Percentiles rank a stretch among this genome's conserved stretches.
These are phyloP conservation scores for Hesperophylax magnus DNA, from an alignment of 1,140 invertebrate species.

Conservation along the genomic window DNA sequence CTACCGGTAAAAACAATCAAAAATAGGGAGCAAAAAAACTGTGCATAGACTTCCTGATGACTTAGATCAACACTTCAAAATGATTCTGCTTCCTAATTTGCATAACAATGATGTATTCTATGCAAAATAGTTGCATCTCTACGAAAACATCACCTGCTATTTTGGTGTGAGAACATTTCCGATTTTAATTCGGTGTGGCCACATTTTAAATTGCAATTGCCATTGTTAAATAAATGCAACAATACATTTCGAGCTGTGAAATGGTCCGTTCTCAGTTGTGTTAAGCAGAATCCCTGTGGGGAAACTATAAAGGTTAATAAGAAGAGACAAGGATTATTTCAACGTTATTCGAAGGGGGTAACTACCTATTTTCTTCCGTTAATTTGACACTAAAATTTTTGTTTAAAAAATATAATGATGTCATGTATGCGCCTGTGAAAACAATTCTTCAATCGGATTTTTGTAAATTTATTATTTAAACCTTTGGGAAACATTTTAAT, in stretches of 20 bases:
- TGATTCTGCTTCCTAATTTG: background rate
- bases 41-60: no score
- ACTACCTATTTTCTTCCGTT: no score
- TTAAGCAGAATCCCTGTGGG: background rate
- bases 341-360: no score
- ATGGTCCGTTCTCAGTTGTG: background rate
- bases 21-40: no score
- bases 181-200: conserved; percentile 32
- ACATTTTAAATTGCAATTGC: conserved; percentile 33
- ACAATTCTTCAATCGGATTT: no score
- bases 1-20: no score
- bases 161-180: conserved; percentile 30
- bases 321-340: background rate
- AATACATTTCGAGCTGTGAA: background rate
- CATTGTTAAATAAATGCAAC: background rate
- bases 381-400: no score
- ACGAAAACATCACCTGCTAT: conserved; percentile 6
- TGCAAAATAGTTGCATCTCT: conserved; percentile 21
- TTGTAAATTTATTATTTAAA: no score
- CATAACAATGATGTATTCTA: conserved; percentile 23
- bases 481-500: no score
- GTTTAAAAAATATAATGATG: no score
- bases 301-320: background rate
- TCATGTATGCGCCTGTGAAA: no score
- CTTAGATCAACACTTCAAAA: no score